These are phyloP conservation scores for Parascotia fuliginaria DNA, from an alignment of 2,888 invertebrate genomes.

Conservation along the genomic window DNA sequence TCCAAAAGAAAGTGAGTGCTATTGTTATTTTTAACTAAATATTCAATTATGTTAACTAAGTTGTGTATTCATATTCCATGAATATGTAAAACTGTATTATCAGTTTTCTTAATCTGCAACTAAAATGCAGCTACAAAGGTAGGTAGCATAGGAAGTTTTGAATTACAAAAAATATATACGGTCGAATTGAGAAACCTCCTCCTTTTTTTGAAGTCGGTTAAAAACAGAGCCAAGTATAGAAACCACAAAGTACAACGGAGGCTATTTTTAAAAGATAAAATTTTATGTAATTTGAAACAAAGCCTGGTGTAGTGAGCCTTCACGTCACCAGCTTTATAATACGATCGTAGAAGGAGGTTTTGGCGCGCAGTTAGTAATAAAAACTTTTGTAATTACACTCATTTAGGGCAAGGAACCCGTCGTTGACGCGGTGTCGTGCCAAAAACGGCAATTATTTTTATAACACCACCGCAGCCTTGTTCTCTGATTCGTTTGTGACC, in stretches of 20 bases:
- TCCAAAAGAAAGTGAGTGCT: background rate
- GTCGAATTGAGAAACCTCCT: no score
- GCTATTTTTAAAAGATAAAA: conserved; percentile 39
- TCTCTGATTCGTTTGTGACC: conserved; percentile 46
- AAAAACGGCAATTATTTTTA: conserved; percentile 81
- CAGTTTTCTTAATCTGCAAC: background rate
- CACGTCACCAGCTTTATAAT: conserved; percentile 53
- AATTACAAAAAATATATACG: background rate
- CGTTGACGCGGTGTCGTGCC: conserved; percentile 82
- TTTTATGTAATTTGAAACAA: conserved; percentile 54
- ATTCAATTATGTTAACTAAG: background rate
- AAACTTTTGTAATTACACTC: conserved; percentile 84
- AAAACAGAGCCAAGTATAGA: conserved; percentile 3
- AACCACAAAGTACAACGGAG: conserved; percentile 10
- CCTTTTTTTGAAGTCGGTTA: no score
- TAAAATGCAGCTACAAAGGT: conserved; percentile 1
- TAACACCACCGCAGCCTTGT: conserved; percentile 60
- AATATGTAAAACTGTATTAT: background rate
- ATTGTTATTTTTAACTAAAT: conserved; percentile 3
- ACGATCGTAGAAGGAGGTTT: conserved; percentile 70
- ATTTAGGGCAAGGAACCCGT: conserved; percentile 76
- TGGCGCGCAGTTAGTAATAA: conserved; percentile 81
- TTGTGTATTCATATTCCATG: background rate
- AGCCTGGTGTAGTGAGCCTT: conserved; percentile 46
- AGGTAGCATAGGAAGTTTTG: background rate